Evolutionary conservation across 2,113 vertebrate species (phyloP), one percentile per base, ranked within the genome.

Genomic region (Channa maculata): DNA sequence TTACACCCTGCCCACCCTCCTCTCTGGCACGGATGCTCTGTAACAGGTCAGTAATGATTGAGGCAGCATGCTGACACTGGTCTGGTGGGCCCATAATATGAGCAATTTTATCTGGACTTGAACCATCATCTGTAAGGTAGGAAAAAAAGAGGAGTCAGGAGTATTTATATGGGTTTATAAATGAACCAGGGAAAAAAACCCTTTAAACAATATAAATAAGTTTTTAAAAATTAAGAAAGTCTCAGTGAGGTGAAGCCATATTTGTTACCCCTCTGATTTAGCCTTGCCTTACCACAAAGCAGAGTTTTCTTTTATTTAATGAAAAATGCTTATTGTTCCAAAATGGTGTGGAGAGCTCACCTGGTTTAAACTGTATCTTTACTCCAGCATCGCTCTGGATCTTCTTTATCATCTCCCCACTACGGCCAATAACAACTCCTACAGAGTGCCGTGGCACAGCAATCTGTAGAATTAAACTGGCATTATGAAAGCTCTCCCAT

Each of bases 341-440:
- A 41, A 55, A 59, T 44, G 2, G 2, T 64, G 34, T 69, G 3
- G 5, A 8, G 2, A n/a, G 8, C 38, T 84, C 51, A 97, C 97
- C 97, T 91, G 96, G 96, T 85, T 98, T 97, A 83, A 98, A 98
- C 92, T 98, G 97, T 87, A 97, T 98, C 85, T 96, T 94, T 48
- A 97, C 97, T 0, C 97, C 97, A 0, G 96, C 95, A 0, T 97
- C 96, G 0, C 94, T 96, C 93, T 98, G 97, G 71, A 97, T 97
- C 88, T 98, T 98, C 88, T 98, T 97, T 55, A 98, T 98, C 97
- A 98, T 98, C 75, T 98, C 96, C 5, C 97, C 96, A 6, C 79
- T 97, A 14, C 96, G 94, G 15, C 97, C 97, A 13, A 97, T 97
- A 41, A 97, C 95, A 14, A 97, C 96, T 0, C 96, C 96, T 1